Evolutionary conservation across 2,113 vertebrate species (phyloP).

Genomic region (Mola mola): DNA sequence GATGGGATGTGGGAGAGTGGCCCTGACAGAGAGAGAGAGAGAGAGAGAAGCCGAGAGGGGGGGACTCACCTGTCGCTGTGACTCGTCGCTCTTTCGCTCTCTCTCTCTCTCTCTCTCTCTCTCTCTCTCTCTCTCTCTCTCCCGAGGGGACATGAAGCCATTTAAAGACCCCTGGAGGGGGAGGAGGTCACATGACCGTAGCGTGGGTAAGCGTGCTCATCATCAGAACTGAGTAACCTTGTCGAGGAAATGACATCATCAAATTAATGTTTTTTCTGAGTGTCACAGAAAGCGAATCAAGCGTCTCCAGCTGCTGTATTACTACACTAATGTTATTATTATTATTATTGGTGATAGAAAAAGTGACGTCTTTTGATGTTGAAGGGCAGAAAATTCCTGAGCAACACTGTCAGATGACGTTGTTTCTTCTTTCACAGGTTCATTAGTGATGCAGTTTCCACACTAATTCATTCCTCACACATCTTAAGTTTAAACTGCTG

Average conservation of each 20-base stretch:
- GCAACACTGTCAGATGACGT: no score
- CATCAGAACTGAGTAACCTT: no score
- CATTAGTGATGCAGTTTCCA: no score
- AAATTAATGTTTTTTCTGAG: background rate
- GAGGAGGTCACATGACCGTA: constrained; percentile 34
- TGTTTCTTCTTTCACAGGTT: no score
- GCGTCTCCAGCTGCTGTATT: no score
- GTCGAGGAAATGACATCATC: background rate
- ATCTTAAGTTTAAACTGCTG: no score
- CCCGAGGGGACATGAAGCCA: background rate
- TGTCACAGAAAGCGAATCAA: no score
- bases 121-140: background rate
- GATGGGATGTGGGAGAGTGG: background rate
- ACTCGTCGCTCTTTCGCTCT: background rate
- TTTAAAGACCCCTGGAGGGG: constrained; percentile 51
- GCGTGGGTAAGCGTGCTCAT: background rate
- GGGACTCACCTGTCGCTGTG: constrained; percentile 48
- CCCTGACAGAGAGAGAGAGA: background rate
- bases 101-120: constrained; percentile 7
- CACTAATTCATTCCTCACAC: no score
- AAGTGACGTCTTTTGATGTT: no score
- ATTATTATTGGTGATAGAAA: no score
- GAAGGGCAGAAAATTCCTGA: no score
- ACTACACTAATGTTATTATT: no score
- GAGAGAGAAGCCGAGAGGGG: background rate